Evolutionary conservation across 2,888 invertebrate species (phyloP).

Genomic region (Bugulina stolonifera): DNA sequence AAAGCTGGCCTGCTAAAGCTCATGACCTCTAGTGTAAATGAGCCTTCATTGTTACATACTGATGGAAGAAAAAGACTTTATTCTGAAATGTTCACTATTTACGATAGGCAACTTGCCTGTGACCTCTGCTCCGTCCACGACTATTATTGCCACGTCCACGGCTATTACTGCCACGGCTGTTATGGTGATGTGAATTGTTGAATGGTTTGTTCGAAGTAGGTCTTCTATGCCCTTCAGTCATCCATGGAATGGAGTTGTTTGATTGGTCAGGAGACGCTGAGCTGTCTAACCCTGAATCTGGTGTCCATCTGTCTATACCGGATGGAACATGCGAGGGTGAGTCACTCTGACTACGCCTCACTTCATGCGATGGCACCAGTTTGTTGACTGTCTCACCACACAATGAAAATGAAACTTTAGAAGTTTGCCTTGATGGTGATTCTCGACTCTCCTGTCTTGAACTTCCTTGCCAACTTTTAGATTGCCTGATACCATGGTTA

Average conservation of each 20-base stretch:
- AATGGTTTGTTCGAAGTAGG: background rate
- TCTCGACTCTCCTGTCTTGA: background rate
- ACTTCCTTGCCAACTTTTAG: background rate
- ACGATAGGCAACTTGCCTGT: no score
- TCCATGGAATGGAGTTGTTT: background rate
- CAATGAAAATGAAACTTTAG: background rate
- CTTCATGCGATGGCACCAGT: no score
- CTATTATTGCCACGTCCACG: no score
- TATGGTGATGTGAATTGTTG: no score
- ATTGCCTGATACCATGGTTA: background rate
- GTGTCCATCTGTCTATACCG: background rate
- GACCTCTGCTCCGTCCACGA: no score
- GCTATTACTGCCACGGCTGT: no score
- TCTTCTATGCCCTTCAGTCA: background rate
- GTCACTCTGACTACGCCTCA: background rate
- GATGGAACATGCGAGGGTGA: background rate
- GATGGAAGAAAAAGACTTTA: no score
- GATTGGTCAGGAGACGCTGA: background rate
- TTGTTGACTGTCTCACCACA: background rate
- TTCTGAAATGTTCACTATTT: no score
- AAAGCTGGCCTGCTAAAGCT: no score
- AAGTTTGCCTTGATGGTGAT: background rate
- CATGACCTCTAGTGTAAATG: no score
- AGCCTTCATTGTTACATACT: no score
- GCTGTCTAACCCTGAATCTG: background rate